These are phyloP conservation scores for Hydrozoanthus gracilis DNA, from an alignment of 92 coral and sea anemone genomes.

Conservation along the genomic window DNA sequence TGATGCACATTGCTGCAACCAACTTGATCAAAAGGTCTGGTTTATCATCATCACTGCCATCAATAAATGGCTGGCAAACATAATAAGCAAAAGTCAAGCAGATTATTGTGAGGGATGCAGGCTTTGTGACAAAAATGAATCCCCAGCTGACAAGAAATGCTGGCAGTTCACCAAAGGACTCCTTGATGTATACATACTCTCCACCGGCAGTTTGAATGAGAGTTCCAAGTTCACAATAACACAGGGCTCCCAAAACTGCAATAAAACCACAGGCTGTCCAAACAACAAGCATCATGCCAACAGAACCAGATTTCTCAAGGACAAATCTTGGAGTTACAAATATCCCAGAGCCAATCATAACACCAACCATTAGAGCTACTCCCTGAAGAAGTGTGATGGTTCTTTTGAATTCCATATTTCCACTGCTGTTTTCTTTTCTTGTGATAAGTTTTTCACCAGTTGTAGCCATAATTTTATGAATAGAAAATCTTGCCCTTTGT, in stretches of 20 bases:
- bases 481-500: background rate
- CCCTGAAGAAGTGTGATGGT: slow-evolving; percentile 87
- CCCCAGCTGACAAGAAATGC: slow-evolving; percentile 92
- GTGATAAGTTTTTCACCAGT: background rate
- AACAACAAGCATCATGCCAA: slow-evolving; percentile 83
- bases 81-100: slow-evolving; percentile 80
- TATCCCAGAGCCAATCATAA: slow-evolving; percentile 98
- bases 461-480: background rate
- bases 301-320: slow-evolving; percentile 85
- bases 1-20: slow-evolving; percentile 72
- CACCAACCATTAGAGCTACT: slow-evolving; percentile 87
- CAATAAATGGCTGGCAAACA: slow-evolving; percentile 72
- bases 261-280: slow-evolving; percentile 92
- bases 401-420: slow-evolving; percentile 52
- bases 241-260: slow-evolving; percentile 88
- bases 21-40: slow-evolving; percentile 58
- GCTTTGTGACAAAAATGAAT: slow-evolving; percentile 77
- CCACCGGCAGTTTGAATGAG: slow-evolving; percentile 93
- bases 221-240: slow-evolving; percentile 96
- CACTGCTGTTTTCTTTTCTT: background rate
- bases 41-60: slow-evolving; percentile 27
- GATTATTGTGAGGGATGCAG: slow-evolving; percentile 87
- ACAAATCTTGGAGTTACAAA: slow-evolving; percentile 93
- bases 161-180: slow-evolving; percentile 75
- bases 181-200: slow-evolving; percentile 78